Evolutionary conservation across 2,888 invertebrate genomes (phyloP).

Genomic region (Limnephilus rhombicus): DNA sequence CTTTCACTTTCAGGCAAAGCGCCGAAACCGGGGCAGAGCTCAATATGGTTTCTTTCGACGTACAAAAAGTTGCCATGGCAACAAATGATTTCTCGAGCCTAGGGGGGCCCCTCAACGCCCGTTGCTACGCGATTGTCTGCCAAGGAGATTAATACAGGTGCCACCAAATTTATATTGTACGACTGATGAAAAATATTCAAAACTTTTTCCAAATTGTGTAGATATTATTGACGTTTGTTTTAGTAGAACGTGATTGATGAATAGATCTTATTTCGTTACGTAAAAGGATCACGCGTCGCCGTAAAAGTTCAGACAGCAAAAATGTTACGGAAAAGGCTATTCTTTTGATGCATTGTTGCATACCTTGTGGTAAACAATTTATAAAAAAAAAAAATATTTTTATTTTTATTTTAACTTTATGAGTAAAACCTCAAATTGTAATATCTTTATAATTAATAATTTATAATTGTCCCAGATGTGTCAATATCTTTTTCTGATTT

Average conservation of each 20-base stretch:
- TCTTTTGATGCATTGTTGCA: neutral
- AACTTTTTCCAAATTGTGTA: neutral
- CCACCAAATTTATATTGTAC: neutral
- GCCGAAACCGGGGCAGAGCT: slow-evolving; percentile 37
- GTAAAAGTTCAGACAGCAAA: neutral
- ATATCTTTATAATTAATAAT: no score
- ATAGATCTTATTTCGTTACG: neutral
- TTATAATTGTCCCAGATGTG: no score
- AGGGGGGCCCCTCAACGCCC: slow-evolving; percentile 2
- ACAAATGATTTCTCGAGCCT: slow-evolving; percentile 6
- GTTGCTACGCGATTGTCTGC: slow-evolving; percentile 5
- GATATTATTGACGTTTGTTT: neutral
- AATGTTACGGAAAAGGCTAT: neutral
- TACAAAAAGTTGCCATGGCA: slow-evolving; percentile 32
- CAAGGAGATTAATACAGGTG: neutral
- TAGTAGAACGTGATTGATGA: neutral
- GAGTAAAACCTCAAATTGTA: no score
- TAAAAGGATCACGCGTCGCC: no score
- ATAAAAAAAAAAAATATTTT: no score
- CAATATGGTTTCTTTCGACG: slow-evolving; percentile 24
- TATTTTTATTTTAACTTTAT: no score
- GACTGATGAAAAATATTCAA: neutral
- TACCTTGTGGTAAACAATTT: neutral
- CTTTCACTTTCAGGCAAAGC: slow-evolving; percentile 30
- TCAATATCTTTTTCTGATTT: no score